phyloP scores from a whole-genome alignment of 1,140 invertebrate genomes.

The Eulimnadia texana region DNA sequence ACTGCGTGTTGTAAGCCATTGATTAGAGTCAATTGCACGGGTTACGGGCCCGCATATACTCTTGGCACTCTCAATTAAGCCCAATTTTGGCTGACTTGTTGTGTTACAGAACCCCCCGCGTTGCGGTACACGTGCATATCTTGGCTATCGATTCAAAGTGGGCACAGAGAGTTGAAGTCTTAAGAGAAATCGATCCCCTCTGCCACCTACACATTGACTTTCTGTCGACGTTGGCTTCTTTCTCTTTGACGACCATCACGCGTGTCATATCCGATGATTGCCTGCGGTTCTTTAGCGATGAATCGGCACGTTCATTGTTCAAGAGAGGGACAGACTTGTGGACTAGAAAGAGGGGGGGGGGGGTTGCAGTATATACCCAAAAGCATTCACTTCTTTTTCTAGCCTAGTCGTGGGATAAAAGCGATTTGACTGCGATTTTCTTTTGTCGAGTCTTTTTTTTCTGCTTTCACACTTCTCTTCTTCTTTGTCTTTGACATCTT shows the following conservation, averaged over 20 bases:
- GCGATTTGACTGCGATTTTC: neutral
- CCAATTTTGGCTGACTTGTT: neutral
- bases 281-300: neutral
- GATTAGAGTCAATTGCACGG: neutral
- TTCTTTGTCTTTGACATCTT: neutral
- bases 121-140: neutral
- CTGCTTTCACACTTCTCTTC: neutral
- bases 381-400: too few species aligned
- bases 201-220: neutral
- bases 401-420: neutral
- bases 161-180: too few species aligned
- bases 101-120: neutral
- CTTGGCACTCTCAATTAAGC: neutral
- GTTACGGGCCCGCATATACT: too few species aligned
- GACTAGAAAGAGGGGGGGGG: too few species aligned
- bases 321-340: too few species aligned
- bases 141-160: neutral
- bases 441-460: neutral
- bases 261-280: neutral
- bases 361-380: too few species aligned
- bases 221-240: neutral
- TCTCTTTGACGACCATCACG: neutral
- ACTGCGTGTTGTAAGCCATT: too few species aligned
- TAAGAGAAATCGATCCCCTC: too few species aligned
- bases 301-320: neutral